Base-by-base conservation (phyloP, 1,140 invertebrate species). In the Dendroctonus ponderosae region DNA sequence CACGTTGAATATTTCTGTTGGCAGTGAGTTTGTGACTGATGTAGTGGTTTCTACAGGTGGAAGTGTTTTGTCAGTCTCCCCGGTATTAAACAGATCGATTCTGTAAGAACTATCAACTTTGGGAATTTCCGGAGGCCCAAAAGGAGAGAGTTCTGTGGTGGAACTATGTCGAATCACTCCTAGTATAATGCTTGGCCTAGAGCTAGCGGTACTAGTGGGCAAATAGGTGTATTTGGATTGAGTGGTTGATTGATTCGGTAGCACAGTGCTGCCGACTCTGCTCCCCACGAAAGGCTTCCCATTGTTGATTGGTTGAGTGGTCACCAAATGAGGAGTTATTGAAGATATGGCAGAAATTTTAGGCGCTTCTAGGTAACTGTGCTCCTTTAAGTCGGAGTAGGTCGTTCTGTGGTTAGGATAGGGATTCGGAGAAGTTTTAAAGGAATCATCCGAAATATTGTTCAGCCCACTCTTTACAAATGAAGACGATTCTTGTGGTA, bases 401-500 rank as follows among this genome's bases (percentile, higher is more conserved):
- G 72, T 74, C 14, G 59, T 70, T 70, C 75, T 67, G 64, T 78
- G 72, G 66, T 78, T 75, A 42, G 71, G 71, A 70, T 74, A 73
- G 37, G 60, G 63, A 65, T 71, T 69, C 42, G 62, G 67, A 5
- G 71, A 71, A 8, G 62, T 61, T 40, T 61, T 56, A 49, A 71
- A 71, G 43, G 64, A 46, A 51, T 40, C 53, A 63, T 73, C 60
- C 7, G 66, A 61, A 26, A 74, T 75, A 39, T 41, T 66, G 62
- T 73, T 75, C 9, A 67, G 68, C 5, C 48, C 51, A 66, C 69
- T 77, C 11, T 82, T 78, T n/a, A 79, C 86, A 38, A 85, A 85
- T 0, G 87, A 85, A 0, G 88, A 87, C 3, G 86, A 88, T 77
- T 92, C 91, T 3, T 90, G 87, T 0, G 86, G 83, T 3, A 88